Evolutionary conservation across 2,797 vertebrate species (phyloP).

Genomic region (Aulostomus chinensis): DNA sequence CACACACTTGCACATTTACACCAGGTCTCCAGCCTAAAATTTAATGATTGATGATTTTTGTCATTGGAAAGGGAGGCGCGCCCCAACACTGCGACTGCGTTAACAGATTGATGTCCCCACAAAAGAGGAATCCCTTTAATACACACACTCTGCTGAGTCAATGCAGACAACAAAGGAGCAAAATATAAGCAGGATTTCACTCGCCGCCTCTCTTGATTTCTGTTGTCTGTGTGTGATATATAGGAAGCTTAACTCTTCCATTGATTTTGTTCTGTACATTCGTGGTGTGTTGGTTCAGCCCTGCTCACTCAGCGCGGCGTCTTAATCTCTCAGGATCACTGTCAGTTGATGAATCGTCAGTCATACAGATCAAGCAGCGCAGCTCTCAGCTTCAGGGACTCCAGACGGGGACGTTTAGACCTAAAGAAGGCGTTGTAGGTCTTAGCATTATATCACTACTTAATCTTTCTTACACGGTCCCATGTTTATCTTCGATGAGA

Average conservation of each 20-base stretch:
- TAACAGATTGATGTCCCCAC: too few species aligned
- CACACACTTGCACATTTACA: too few species aligned
- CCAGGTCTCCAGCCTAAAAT: too few species aligned
- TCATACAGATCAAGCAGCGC: conserved; percentile 33
- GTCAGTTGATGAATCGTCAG: conserved; percentile 60
- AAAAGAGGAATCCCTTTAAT: too few species aligned
- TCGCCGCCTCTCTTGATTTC: conserved; percentile 25
- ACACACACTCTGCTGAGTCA: conserved; percentile 50
- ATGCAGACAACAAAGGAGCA: conserved; percentile 31
- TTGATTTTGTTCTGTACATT: conserved; percentile 52
- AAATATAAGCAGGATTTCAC: conserved; percentile 43
- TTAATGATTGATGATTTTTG: too few species aligned
- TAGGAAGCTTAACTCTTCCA: conserved; percentile 56
- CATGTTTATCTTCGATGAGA: background rate
- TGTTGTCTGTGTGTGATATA: conserved; percentile 45
- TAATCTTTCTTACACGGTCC: conserved; percentile 1
- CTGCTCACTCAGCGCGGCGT: conserved; percentile 43
- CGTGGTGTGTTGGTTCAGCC: conserved; percentile 48
- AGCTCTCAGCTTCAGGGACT: conserved; percentile 39
- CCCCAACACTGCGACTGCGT: too few species aligned
- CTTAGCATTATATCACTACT: background rate
- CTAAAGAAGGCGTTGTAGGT: conserved; percentile 6
- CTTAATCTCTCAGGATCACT: conserved; percentile 58
- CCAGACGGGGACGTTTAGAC: conserved; percentile 21
- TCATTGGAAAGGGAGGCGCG: too few species aligned